Evolutionary conservation across 2,888 invertebrate genomes (phyloP), one percentile per base, ranked within the genome.

Genomic region (Morinoia aosen): DNA sequence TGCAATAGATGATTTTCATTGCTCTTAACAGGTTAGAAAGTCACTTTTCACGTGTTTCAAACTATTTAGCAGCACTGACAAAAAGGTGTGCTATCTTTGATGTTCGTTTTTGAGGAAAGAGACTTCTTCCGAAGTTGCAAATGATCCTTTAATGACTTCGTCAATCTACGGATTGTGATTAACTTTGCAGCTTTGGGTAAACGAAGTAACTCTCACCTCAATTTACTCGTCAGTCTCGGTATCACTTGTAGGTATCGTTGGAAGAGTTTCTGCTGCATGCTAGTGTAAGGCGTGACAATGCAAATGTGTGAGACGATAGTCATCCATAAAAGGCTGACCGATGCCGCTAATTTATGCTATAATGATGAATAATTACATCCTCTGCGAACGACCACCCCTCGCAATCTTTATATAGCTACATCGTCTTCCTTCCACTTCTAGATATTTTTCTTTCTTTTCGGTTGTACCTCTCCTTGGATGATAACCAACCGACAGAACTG

Each of bases 51-150:
- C 64, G 64, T 95, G 64, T 95, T 95, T 95, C 58, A 95, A 61
- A 48, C 93, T 93, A 93, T 57, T 93, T 93, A 90, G 57, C 57
- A 57, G 93, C 93, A 93, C 93, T 57, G 93, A 93, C 93, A 33
- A 90, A 57, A 93, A 48, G 93, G 93, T 93, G 57, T 93, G 93
- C 93, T 93, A 93, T 57, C 93, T 93, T 93, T 58, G 93, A 57
- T 93, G 93, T 93, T 93, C 57, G 93, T 93, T 93, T 40, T 93
- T 93, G 93, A 93, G 93, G 93, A 93, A 93, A 93, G 93, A 25
- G 33, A 39, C 93, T 57, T 56, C 58, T 33, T 14, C 90, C 39
- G 40, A 90, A 76, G 12, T 19, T 93, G 57, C 93, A 93, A 93
- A 93, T 10, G 93, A 48, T 48, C 90, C 76, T 12, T 19, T 76